phyloP scores from a whole-genome alignment of 2,888 invertebrate genomes.

The Melipona bicolor region DNA sequence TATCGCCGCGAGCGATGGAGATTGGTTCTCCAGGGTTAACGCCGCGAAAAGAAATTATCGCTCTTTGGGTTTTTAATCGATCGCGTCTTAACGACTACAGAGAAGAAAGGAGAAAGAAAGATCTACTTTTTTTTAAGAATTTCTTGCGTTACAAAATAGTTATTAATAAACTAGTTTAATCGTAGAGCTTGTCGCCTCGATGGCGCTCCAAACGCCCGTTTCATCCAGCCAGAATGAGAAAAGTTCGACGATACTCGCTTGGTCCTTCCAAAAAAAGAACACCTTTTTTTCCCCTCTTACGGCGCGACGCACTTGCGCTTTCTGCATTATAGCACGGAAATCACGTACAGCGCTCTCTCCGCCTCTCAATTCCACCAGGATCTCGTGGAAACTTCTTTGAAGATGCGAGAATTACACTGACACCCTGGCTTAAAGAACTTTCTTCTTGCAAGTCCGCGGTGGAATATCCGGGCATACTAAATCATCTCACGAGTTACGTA shows the following conservation, averaged over 20 bases:
- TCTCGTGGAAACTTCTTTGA: neutral
- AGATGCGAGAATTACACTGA: neutral
- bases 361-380: neutral
- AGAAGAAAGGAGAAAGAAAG: neutral
- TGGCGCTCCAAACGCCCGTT: slow-evolving; percentile 7
- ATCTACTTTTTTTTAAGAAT: neutral
- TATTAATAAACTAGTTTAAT: neutral
- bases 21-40: neutral
- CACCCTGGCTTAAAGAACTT: neutral
- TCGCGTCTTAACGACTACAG: neutral
- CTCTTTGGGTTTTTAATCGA: neutral
- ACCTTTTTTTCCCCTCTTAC: neutral
- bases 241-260: slow-evolving; percentile 14
- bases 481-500: neutral
- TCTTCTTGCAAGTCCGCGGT: neutral
- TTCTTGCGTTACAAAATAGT: neutral
- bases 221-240: slow-evolving; percentile 24
- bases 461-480: neutral
- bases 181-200: neutral
- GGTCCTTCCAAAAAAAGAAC: neutral
- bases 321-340: slow-evolving; percentile 21
- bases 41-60: neutral
- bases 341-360: neutral
- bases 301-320: neutral
- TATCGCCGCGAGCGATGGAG: neutral